A percentile compares a stretch with the other conserved stretches of the same genome.
phyloP scores from a whole-genome alignment of 2,797 vertebrate species.

The Phataginus tricuspis region DNA sequence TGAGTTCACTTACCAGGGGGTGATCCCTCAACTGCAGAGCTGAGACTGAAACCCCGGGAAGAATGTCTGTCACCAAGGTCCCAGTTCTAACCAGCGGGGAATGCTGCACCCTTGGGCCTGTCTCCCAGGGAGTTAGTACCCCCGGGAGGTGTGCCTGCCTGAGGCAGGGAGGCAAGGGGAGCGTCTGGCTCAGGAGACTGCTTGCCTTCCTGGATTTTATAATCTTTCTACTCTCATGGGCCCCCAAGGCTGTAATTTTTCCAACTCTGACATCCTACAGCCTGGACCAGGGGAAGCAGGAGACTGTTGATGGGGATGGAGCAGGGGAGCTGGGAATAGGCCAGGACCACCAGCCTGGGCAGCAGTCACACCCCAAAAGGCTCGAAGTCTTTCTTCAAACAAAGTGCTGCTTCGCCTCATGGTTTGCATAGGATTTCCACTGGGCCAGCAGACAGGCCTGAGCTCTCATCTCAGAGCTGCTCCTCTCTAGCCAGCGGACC shows the following conservation, averaged over 20 bases:
- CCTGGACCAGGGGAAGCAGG: not conserved
- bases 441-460: slow-evolving; percentile 42
- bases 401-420: not conserved
- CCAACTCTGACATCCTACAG: not conserved
- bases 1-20: not conserved
- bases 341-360: not conserved
- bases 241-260: not conserved
- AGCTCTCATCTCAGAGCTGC: slow-evolving; percentile 56
- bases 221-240: not conserved
- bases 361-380: not conserved
- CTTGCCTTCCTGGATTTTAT: not conserved
- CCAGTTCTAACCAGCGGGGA: not conserved
- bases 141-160: accelerated
- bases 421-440: not conserved
- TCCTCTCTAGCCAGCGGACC: slow-evolving; percentile 34
- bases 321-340: not conserved
- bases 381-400: not conserved
- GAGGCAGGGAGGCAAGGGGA: not conserved
- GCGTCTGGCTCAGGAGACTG: too few relatives aligned
- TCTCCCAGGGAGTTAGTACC: not conserved
- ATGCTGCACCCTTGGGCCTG: not conserved
- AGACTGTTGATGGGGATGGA: not conserved
- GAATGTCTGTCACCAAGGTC: not conserved
- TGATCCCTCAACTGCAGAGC: not conserved
- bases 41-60: not conserved